Percentiles rank a stretch among this genome's conserved stretches.
Evolutionary conservation across 2,797 vertebrate species (phyloP).

Genomic region (Parotocinclus haroldoi): DNA sequence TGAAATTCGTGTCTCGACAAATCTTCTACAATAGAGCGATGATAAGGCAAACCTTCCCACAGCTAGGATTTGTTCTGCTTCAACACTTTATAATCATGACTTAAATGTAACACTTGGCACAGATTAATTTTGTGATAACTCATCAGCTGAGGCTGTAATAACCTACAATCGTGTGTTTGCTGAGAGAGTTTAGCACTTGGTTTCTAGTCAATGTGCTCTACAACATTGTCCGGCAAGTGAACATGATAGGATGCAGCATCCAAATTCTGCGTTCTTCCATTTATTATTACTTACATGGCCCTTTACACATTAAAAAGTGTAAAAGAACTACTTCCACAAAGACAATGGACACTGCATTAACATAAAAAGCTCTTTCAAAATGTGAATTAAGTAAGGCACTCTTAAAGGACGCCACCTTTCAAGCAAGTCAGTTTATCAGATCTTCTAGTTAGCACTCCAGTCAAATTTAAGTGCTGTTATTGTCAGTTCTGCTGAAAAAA

Average conservation of each 20-base stretch:
- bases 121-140: conserved; percentile 37
- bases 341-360: conserved; percentile 11
- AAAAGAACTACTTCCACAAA: background rate
- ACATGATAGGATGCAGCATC: conserved; percentile 28
- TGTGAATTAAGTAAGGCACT: too few species aligned
- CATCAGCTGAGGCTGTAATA: conserved; percentile 39
- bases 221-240: conserved; percentile 35
- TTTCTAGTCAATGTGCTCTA: conserved; percentile 22
- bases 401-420: too few species aligned
- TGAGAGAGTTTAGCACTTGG: conserved; percentile 18
- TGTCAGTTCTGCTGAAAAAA: too few species aligned
- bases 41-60: conserved; percentile 6
- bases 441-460: too few species aligned
- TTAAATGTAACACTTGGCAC: conserved; percentile 31
- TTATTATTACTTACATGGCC: conserved; percentile 14
- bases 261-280: conserved; percentile 27
- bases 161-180: conserved; percentile 33
- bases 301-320: conserved; percentile 20
- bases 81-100: conserved; percentile 29
- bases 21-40: conserved; percentile 11
- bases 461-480: too few species aligned
- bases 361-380: too few species aligned
- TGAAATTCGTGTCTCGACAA: conserved; percentile 39
- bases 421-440: too few species aligned
- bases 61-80: conserved; percentile 16